Evolutionary conservation across 2,888 invertebrate species (phyloP).

Genomic region (Opisthograptis luteolata): DNA sequence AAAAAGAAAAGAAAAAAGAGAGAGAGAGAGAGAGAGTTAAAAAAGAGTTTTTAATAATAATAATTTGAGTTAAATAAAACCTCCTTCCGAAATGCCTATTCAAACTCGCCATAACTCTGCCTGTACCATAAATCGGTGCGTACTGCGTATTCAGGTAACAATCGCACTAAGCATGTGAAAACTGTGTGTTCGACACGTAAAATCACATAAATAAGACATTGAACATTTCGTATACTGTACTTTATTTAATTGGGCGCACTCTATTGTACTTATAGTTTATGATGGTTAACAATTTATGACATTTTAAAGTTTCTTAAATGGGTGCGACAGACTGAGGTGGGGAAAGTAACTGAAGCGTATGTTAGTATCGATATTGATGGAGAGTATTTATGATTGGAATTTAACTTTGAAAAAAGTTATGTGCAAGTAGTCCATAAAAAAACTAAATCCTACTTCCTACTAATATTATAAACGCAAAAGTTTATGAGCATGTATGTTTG

Average conservation of each 20-base stretch:
- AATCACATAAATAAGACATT: conserved; percentile 82
- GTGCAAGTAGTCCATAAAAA: no score
- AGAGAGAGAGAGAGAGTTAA: no score
- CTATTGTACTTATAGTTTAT: conserved; percentile 67
- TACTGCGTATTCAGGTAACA: conserved; percentile 63
- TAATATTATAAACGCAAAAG: no score
- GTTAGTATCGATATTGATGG: neutral
- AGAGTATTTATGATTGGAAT: no score
- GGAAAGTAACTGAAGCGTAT: conserved; percentile 7
- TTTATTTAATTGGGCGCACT: conserved; percentile 65
- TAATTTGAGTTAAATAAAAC: neutral
- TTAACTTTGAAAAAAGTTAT: no score
- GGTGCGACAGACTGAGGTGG: neutral
- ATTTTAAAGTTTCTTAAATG: conserved; percentile 36
- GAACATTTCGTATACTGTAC: conserved; percentile 70
- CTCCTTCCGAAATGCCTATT: neutral
- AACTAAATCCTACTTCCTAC: no score
- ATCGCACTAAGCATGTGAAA: conserved; percentile 76
- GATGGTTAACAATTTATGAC: conserved; percentile 42
- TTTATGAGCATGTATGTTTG: no score
- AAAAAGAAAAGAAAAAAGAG: no score
- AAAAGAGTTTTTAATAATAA: no score
- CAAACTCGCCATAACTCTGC: conserved; percentile 37
- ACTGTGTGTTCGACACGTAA: conserved; percentile 65
- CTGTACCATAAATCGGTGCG: conserved; percentile 53